A percentile compares a stretch with the other conserved stretches of the same genome.
These are phyloP conservation scores for Heloderma charlesbogerti DNA, from an alignment of 2,113 vertebrate genomes.

Conservation along the genomic window DNA sequence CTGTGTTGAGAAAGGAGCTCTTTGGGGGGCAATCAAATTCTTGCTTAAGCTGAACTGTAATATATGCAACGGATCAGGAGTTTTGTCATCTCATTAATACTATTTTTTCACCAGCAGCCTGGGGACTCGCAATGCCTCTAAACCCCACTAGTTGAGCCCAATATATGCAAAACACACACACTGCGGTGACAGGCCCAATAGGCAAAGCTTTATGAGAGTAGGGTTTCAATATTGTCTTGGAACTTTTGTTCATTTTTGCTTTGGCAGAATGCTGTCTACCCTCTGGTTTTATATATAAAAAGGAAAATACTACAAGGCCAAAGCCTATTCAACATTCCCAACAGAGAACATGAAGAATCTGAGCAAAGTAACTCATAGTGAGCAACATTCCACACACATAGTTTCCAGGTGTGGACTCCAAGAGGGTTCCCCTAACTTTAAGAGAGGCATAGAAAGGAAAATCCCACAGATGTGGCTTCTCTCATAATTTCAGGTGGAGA, in stretches of 20 bases:
- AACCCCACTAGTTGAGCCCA: neutral
- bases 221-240: neutral
- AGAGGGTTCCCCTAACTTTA: no score
- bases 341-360: neutral
- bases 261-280: neutral
- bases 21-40: neutral
- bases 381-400: no score
- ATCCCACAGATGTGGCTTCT: neutral
- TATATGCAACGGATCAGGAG: neutral
- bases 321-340: neutral
- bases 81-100: slow-evolving; percentile 1
- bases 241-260: neutral
- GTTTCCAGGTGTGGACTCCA: neutral
- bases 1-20: slow-evolving; percentile 1
- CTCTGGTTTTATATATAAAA: neutral
- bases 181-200: neutral
- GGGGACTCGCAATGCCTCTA: neutral
- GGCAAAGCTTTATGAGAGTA: neutral
- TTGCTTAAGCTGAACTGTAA: slow-evolving; percentile 9
- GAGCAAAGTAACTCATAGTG: neutral
- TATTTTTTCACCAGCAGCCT: neutral
- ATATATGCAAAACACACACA: neutral
- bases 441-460: neutral
- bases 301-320: neutral
- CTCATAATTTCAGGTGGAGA: neutral